Evolutionary conservation across 1,140 invertebrate species (phyloP).

Genomic region (Neodiprion pinetum): DNA sequence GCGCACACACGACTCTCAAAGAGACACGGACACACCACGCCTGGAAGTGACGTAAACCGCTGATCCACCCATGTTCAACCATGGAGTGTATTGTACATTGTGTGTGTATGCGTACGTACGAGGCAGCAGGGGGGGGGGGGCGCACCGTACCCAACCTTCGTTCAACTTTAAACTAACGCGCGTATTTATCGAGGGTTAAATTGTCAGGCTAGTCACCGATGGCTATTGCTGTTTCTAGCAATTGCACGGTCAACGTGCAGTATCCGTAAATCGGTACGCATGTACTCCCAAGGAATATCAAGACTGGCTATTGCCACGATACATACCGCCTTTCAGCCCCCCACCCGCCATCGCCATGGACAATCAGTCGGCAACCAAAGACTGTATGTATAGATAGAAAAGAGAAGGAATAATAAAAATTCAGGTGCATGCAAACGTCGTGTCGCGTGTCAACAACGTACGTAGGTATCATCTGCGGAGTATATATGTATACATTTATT

Average conservation of each 20-base stretch:
- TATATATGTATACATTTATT: too few relatives aligned
- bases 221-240: too few relatives aligned
- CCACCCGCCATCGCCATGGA: neutral
- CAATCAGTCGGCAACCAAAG: neutral
- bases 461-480: neutral
- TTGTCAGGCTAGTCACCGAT: too few relatives aligned
- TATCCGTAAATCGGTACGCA: too few relatives aligned
- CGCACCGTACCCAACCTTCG: too few relatives aligned
- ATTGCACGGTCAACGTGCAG: too few relatives aligned
- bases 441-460: neutral
- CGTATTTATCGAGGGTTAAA: too few relatives aligned
- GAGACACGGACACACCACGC: conserved; percentile 34
- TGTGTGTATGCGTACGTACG: too few relatives aligned
- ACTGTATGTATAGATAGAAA: neutral
- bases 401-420: neutral
- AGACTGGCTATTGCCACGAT: neutral
- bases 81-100: neutral
- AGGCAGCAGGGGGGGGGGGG: too few relatives aligned
- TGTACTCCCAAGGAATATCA: too few relatives aligned
- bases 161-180: too few relatives aligned
- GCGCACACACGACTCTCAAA: conserved; percentile 35
- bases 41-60: conserved; percentile 41
- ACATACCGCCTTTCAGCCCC: neutral
- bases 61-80: conserved; percentile 2
- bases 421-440: neutral